Percentiles rank a stretch among this genome's conserved stretches.
These are phyloP conservation scores for Trypoxylus dichotomus DNA, from an alignment of 1,140 invertebrate species.

Conservation along the genomic window DNA sequence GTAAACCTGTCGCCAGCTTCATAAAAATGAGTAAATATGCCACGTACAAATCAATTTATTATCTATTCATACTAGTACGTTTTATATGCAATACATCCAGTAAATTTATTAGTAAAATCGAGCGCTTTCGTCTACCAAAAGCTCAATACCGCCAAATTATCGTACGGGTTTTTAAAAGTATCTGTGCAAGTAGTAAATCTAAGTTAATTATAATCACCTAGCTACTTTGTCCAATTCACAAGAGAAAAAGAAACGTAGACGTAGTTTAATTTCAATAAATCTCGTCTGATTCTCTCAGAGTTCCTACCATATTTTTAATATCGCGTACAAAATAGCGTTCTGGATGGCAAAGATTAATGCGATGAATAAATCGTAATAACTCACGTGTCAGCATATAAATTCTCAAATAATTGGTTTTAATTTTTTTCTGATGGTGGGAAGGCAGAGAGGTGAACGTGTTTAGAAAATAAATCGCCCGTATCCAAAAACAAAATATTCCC, in stretches of 20 bases:
- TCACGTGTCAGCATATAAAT: background rate
- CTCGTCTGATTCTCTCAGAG: background rate
- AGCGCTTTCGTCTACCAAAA: background rate
- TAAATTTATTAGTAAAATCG: too few relatives aligned
- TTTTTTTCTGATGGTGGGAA: conserved; percentile 10
- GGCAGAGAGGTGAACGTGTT: background rate
- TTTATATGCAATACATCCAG: too few relatives aligned
- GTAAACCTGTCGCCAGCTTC: too few relatives aligned
- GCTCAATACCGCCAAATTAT: background rate
- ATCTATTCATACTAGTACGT: too few relatives aligned
- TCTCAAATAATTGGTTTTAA: conserved; percentile 1
- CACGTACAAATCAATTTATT: too few relatives aligned
- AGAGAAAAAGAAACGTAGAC: background rate
- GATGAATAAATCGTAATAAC: conserved; percentile 8
- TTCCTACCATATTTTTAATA: background rate
- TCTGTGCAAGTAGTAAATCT: background rate
- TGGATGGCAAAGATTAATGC: background rate
- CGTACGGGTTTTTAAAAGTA: background rate
- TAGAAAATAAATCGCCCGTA: conserved; percentile 12
- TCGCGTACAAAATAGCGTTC: background rate
- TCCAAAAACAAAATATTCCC: conserved; percentile 10
- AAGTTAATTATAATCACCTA: conserved; percentile 18
- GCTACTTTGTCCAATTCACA: background rate
- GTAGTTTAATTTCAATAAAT: conserved; percentile 9
- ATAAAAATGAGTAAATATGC: too few relatives aligned